Conservation (phyloP, 2,113 vertebrate species). For the Salvelinus namaycush region DNA sequence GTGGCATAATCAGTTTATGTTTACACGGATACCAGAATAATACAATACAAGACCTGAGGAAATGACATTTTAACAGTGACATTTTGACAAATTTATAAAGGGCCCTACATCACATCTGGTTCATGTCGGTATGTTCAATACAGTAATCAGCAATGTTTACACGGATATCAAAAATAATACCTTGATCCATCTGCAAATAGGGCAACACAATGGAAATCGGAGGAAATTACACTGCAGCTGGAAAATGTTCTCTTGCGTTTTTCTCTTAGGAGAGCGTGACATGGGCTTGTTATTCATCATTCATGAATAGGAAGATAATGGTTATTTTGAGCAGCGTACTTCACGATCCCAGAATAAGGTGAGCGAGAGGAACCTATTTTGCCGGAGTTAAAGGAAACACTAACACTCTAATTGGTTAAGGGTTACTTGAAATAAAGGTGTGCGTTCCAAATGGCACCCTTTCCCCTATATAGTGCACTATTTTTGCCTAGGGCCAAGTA, state of each 20-base stretch:
- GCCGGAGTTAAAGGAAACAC: too few relatives aligned
- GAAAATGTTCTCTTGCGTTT: background rate
- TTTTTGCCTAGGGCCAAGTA: too few relatives aligned
- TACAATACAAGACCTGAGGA: too few relatives aligned
- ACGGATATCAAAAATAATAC: background rate
- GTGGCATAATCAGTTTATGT: too few relatives aligned
- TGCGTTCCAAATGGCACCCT: too few relatives aligned
- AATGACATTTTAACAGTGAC: background rate
- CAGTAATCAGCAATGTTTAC: background rate
- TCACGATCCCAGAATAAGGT: background rate
- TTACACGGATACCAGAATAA: background rate
- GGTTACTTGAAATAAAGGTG: too few relatives aligned
- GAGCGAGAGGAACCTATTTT: background rate
- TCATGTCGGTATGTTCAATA: background rate
- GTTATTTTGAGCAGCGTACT: background rate
- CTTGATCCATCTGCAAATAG: background rate
- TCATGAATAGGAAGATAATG: constrained; percentile 8
- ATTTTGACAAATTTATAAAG: background rate
- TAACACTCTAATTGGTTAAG: too few relatives aligned
- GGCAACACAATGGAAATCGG: background rate
- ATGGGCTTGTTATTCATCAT: background rate
- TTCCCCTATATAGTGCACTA: too few relatives aligned
- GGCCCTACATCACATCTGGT: background rate
- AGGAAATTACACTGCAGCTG: background rate
- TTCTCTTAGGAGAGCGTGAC: background rate